Conservation (phyloP, 2,797 vertebrate genomes). For the Catharus ustulatus region DNA sequence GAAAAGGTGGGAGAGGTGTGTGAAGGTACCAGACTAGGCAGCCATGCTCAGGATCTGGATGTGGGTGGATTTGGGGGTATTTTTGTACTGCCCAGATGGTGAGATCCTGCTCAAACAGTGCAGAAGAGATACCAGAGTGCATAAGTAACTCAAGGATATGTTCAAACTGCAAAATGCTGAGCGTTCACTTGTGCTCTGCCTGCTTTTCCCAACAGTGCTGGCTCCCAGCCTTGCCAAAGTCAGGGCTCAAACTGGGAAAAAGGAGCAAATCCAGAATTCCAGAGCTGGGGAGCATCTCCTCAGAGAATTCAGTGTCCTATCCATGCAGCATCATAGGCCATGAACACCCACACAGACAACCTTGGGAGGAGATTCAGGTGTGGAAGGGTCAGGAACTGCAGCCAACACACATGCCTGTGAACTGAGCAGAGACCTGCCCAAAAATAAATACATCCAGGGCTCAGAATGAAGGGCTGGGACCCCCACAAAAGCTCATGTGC, state of each 20-base stretch:
- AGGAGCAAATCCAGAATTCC: neutral
- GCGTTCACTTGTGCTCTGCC: neutral
- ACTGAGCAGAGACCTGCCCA: neutral
- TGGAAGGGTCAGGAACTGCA: neutral
- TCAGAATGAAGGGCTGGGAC: neutral
- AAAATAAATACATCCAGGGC: neutral
- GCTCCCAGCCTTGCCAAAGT: neutral
- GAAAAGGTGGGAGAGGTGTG: neutral
- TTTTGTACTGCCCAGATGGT: neutral
- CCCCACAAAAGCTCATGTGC: rapidly evolving
- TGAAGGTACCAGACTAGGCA: neutral
- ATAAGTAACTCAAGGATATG: neutral
- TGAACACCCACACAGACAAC: neutral
- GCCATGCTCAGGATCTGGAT: rapidly evolving
- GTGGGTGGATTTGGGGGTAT: neutral
- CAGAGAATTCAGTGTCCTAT: neutral
- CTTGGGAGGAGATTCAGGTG: neutral
- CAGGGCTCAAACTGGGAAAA: neutral
- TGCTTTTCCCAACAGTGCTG: neutral
- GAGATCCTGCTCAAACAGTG: neutral
- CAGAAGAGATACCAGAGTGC: neutral
- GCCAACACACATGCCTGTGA: neutral
- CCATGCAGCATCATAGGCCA: neutral
- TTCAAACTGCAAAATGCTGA: neutral
- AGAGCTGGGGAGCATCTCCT: neutral